phyloP scores from a whole-genome alignment of 2,113 vertebrate species.

The Prionailurus viverrinus region DNA sequence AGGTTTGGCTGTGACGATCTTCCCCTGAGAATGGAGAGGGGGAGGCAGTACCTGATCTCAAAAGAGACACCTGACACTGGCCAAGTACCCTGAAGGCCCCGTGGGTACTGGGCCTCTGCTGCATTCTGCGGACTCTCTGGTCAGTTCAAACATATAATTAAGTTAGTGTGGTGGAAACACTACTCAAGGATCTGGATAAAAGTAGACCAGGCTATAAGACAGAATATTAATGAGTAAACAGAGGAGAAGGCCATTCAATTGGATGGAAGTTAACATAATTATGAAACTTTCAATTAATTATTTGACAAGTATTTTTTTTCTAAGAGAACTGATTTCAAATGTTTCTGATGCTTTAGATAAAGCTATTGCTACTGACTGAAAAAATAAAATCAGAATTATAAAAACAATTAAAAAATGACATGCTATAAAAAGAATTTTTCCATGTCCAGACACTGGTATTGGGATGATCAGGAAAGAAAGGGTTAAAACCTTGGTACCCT shows the following conservation, averaged over 20 bases:
- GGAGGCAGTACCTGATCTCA: background rate
- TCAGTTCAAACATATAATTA: slow-evolving; percentile 87
- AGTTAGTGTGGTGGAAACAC: slow-evolving; percentile 86
- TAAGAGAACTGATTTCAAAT: slow-evolving; percentile 92
- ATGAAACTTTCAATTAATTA: slow-evolving; percentile 96
- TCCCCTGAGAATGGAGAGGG: background rate
- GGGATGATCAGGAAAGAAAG: slow-evolving; percentile 95
- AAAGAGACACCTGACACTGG: background rate
- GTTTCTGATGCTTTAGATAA: slow-evolving; percentile 91
- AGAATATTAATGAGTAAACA: slow-evolving; percentile 92
- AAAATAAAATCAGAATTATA: slow-evolving; percentile 84
- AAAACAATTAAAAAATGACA: slow-evolving; percentile 90
- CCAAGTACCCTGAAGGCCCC: slow-evolving; percentile 85
- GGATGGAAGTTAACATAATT: slow-evolving; percentile 95
- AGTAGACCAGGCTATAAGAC: slow-evolving; percentile 92
- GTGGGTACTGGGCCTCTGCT: slow-evolving; percentile 87
- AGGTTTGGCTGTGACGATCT: background rate
- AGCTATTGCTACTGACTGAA: slow-evolving; percentile 90
- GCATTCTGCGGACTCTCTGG: slow-evolving; percentile 85
- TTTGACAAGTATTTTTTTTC: slow-evolving; percentile 92
- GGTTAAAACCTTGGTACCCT: slow-evolving; percentile 94
- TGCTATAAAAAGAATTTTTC: slow-evolving; percentile 95
- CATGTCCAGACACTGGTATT: slow-evolving; percentile 93
- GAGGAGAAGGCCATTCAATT: slow-evolving; percentile 94
- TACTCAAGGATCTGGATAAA: slow-evolving; percentile 91